A percentile compares a stretch with the other conserved stretches of the same genome.
Evolutionary conservation across 2,888 invertebrate species (phyloP).

Genomic region (Apamea crenata): DNA sequence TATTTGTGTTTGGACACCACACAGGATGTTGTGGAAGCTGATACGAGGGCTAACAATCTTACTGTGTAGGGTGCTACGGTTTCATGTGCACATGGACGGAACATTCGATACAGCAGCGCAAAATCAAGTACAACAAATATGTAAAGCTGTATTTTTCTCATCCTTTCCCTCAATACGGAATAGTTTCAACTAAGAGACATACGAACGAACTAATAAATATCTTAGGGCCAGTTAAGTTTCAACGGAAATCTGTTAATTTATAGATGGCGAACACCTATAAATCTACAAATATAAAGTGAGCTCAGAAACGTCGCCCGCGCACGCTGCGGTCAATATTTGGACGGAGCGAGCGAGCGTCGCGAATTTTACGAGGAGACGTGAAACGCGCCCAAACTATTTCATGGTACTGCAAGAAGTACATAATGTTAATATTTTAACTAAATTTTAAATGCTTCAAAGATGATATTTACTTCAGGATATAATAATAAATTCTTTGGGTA

Average conservation of each 20-base stretch:
- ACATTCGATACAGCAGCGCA: background rate
- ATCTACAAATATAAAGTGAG: conserved; percentile 13
- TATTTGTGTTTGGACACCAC: conserved; percentile 37
- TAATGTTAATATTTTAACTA: conserved; percentile 11
- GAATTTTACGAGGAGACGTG: conserved; percentile 57
- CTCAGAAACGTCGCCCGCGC: conserved; percentile 43
- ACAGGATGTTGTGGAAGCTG: conserved; percentile 44
- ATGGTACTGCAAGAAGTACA: conserved; percentile 48
- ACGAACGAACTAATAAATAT: background rate
- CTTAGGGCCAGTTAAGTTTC: background rate
- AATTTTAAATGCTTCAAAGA: conserved; percentile 19
- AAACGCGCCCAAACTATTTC: conserved; percentile 54
- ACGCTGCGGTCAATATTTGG: conserved; percentile 51
- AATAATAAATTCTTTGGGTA: background rate
- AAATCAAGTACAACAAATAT: background rate
- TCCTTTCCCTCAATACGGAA: background rate
- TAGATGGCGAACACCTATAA: conserved; percentile 7
- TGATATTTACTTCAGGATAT: conserved; percentile 25
- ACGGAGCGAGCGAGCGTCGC: conserved; percentile 36
- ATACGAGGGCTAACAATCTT: conserved; percentile 29
- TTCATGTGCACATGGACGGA: background rate
- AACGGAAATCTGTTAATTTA: conserved; percentile 2
- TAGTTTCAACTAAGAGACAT: background rate
- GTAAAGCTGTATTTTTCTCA: background rate
- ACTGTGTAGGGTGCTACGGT: background rate